Evolutionary conservation across 1,140 invertebrate genomes (phyloP).

Genomic region (Physella acuta): DNA sequence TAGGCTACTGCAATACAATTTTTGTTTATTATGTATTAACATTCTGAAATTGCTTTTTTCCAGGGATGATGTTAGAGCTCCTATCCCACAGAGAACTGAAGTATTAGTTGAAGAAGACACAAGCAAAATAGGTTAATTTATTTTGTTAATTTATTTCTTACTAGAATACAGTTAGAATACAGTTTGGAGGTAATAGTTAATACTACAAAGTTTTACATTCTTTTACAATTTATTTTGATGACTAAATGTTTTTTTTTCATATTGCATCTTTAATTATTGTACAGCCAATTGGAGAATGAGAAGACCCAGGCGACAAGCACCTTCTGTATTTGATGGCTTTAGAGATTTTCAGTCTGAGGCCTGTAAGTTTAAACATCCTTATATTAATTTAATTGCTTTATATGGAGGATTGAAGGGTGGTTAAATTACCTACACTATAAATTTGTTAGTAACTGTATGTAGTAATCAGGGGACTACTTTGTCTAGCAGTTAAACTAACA

Average conservation of each 20-base stretch:
- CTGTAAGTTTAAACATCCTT: conserved; percentile 55
- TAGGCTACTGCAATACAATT: neutral
- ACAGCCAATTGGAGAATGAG: neutral
- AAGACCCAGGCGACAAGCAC: conserved; percentile 56
- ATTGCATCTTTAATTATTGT: too few species aligned
- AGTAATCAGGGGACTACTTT: too few species aligned
- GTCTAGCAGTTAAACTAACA: too few species aligned
- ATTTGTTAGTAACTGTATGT: too few species aligned
- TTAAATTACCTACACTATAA: too few species aligned
- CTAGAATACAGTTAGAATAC: too few species aligned
- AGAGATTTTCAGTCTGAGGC: conserved; percentile 70
- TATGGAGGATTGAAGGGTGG: neutral
- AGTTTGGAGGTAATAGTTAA: too few species aligned
- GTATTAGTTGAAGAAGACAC: conserved; percentile 63
- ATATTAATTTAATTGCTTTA: neutral
- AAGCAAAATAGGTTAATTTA: conserved; percentile 36
- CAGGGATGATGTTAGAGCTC: conserved; percentile 65
- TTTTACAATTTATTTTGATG: too few species aligned
- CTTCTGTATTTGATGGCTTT: conserved; percentile 70
- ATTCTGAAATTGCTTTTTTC: neutral
- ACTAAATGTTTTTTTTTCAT: too few species aligned
- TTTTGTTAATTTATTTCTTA: too few species aligned
- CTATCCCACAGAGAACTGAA: conserved; percentile 70
- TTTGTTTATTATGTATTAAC: conserved; percentile 9
- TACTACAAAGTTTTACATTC: neutral